Percentiles rank a stretch among this genome's conserved stretches.
phyloP scores from a whole-genome alignment of 2,113 vertebrate genomes.

The Macquaria australasica region DNA sequence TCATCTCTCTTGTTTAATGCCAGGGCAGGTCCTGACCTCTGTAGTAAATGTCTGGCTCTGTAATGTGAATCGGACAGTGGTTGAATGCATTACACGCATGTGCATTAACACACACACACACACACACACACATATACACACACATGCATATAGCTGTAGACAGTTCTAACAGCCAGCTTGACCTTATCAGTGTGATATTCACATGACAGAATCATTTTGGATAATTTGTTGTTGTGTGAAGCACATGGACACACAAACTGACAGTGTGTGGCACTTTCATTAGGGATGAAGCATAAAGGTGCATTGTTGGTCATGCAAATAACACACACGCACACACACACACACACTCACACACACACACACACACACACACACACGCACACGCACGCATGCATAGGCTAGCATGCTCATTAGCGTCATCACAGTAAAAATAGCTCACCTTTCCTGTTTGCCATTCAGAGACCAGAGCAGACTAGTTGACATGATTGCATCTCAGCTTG shows the following conservation, averaged over 20 bases:
- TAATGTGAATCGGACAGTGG: slow-evolving; percentile 37
- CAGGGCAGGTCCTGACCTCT: slow-evolving; percentile 53
- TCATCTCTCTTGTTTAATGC: slow-evolving; percentile 53
- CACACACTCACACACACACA: not conserved
- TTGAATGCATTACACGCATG: slow-evolving; percentile 12
- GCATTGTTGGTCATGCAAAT: slow-evolving; percentile 22
- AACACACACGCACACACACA: not conserved
- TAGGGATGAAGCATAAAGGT: slow-evolving; percentile 37
- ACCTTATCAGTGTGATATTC: slow-evolving; percentile 68
- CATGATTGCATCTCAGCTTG: slow-evolving; percentile 69
- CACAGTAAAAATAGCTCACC: slow-evolving; percentile 64
- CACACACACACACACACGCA: not conserved
- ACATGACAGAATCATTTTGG: slow-evolving; percentile 51
- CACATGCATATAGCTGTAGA: not conserved
- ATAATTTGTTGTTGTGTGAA: slow-evolving; percentile 62
- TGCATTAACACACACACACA: slow-evolving; percentile 8
- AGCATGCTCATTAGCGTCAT: slow-evolving; percentile 61
- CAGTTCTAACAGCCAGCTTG: slow-evolving; percentile 58
- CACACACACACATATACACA: not conserved
- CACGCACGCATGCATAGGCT: not conserved
- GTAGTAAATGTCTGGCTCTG: slow-evolving; percentile 41
- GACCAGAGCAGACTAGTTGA: slow-evolving; percentile 46
- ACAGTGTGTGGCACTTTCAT: slow-evolving; percentile 53
- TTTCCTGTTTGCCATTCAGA: slow-evolving; percentile 64
- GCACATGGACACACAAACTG: slow-evolving; percentile 36